Evolutionary conservation across 1,140 invertebrate genomes (phyloP), one percentile per base, ranked within the genome.

Genomic region (Drosophila repleta): DNA sequence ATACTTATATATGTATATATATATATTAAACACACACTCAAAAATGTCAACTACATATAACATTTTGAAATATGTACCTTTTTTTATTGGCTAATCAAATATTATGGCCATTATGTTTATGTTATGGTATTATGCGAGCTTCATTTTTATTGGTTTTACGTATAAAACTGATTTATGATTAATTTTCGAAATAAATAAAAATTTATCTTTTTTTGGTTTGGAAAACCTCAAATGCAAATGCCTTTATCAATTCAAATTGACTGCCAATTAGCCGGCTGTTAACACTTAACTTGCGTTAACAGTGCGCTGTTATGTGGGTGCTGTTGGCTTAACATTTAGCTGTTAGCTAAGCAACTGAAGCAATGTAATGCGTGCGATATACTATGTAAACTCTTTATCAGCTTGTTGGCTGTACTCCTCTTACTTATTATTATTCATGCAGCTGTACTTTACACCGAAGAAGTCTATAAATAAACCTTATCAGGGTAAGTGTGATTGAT

Each of bases 161-260:
- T 64, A 67, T 41, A 62, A 58, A 78, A 78, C 64, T 79, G 57
- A 82, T 87, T 82, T 87, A 77, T 58, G 46, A 52, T 68, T 84
- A 63, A 80, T 64, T 51, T 41, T 3, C 11, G 32, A 10, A 63
- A 56, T 71, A 58, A 58, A 71, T 66, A 71, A 71, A 82, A 76
- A 87, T 52, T 39, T 87, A 35, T 3, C 32, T 35, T 57, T 87
- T 87, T 88, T 88, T 88, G 83, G 82, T 87, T 85, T 88, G 79
- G 63, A 88, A 80, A 76, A 74, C 81, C 69, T 72, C 11, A 60
- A 72, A 67, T 15, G 13, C 18, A 13, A 24, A 67, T 10, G 5
- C 1, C n/a, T 48, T 17, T 13, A 5, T 24, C 18, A 15, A 45
- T 48, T 3, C 17, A 35, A 39, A 61, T 15, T 18, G 39, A 8